Evolutionary conservation across 2,797 vertebrate genomes (phyloP).

Genomic region (Pogonophryne albipinna): DNA sequence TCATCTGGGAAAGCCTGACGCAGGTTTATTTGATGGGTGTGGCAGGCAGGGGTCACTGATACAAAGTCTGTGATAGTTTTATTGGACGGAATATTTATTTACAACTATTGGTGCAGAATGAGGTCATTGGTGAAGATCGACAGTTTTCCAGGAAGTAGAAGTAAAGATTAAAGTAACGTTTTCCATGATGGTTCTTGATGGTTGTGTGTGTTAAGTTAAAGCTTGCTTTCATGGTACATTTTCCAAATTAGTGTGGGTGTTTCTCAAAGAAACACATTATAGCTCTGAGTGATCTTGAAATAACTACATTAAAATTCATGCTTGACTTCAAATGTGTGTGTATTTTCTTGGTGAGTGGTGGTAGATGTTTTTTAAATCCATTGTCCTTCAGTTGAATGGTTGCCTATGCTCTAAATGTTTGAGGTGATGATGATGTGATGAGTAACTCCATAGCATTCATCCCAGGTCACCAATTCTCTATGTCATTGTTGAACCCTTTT

Average conservation of each 20-base stretch:
- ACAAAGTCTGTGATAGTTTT: constrained; percentile 8
- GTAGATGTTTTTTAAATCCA: background rate
- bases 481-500: constrained; percentile 34
- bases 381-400: constrained; percentile 9
- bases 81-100: constrained; percentile 13
- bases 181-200: background rate
- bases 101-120: background rate
- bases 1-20: constrained; percentile 5
- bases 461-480: background rate
- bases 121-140: constrained; percentile 28
- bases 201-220: background rate
- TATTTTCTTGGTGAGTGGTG: background rate
- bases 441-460: constrained; percentile 32
- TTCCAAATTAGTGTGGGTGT: background rate
- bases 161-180: constrained; percentile 12
- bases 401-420: background rate
- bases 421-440: constrained; percentile 11
- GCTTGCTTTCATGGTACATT: background rate
- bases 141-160: constrained; percentile 36
- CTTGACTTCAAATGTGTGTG: background rate
- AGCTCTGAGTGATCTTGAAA: background rate
- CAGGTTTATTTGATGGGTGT: constrained; percentile 16
- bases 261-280: background rate
- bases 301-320: background rate
- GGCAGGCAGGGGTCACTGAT: constrained; percentile 6